phyloP scores from a whole-genome alignment of 1,140 invertebrate species.

The Scaptomyza graminum region DNA sequence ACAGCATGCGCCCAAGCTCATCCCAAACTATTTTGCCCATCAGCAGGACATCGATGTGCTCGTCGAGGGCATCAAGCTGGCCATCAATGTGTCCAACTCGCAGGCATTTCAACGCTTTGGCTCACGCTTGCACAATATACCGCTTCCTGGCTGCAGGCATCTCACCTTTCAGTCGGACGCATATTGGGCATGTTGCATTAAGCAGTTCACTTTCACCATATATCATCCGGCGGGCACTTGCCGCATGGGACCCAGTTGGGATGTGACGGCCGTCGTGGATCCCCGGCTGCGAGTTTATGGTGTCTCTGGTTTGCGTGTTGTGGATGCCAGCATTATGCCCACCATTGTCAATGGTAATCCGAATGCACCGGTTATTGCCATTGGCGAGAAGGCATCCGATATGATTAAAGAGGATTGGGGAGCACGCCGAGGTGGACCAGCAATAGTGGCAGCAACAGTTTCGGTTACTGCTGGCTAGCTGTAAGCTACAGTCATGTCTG shows the following conservation, averaged over 20 bases:
- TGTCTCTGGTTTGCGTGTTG: conserved; percentile 88
- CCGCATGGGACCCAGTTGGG: conserved; percentile 92
- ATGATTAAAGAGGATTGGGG: conserved; percentile 91
- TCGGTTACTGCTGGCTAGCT: conserved; percentile 7
- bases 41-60: conserved; percentile 90
- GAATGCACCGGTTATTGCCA: conserved; percentile 89
- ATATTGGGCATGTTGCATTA: conserved; percentile 92
- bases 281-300: conserved; percentile 90
- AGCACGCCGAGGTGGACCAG: conserved; percentile 47
- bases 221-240: conserved; percentile 94
- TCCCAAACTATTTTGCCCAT: conserved; percentile 95
- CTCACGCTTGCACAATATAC: conserved; percentile 90
- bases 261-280: conserved; percentile 92
- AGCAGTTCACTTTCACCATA: conserved; percentile 92
- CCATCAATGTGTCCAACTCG: conserved; percentile 90
- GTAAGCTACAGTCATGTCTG: neutral
- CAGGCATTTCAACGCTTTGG: conserved; percentile 92
- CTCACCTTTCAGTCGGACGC: conserved; percentile 90
- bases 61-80: conserved; percentile 92
- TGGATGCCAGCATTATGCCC: conserved; percentile 92
- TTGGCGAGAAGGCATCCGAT: conserved; percentile 91
- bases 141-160: conserved; percentile 91
- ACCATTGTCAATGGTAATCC: conserved; percentile 92
- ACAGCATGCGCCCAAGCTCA: conserved; percentile 92
- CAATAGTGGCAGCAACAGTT: neutral